A percentile compares a stretch with the other conserved stretches of the same genome.
Conservation (phyloP, 1,140 invertebrate species). For the Pemphigus obesinymphae region DNA sequence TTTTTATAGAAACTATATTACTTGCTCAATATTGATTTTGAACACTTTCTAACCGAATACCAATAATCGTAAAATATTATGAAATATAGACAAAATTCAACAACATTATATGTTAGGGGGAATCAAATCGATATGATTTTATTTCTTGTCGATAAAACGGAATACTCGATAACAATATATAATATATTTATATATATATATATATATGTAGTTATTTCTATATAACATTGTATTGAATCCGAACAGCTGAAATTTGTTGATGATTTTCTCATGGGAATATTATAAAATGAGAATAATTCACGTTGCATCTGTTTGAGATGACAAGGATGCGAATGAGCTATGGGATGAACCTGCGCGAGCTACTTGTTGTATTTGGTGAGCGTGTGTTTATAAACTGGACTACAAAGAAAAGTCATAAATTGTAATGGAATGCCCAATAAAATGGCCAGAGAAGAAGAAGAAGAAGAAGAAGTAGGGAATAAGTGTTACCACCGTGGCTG, state of each 20-base stretch:
- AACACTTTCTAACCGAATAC: no score
- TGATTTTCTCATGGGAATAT: background rate
- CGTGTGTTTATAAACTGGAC: background rate
- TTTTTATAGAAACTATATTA: background rate
- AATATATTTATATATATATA: no score
- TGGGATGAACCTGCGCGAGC: no score
- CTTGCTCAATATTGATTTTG: background rate
- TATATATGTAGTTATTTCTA: no score
- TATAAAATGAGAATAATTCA: background rate
- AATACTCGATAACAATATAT: no score
- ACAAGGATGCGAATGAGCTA: no score
- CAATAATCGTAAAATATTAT: no score
- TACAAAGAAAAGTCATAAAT: conserved; percentile 42
- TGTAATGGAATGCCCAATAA: conserved; percentile 29
- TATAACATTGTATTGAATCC: no score
- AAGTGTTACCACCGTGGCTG: conserved; percentile 35
- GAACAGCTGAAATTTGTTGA: background rate
- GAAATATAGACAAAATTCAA: no score
- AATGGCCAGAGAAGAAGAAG: conserved; percentile 26
- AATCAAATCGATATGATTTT: no score
- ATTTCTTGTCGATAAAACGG: no score
- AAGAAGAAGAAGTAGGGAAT: conserved; percentile 43
- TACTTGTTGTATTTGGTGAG: background rate
- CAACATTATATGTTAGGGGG: no score
- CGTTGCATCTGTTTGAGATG: background rate